Conservation (phyloP, 2,888 invertebrate genomes). For the Pteria penguin region DNA sequence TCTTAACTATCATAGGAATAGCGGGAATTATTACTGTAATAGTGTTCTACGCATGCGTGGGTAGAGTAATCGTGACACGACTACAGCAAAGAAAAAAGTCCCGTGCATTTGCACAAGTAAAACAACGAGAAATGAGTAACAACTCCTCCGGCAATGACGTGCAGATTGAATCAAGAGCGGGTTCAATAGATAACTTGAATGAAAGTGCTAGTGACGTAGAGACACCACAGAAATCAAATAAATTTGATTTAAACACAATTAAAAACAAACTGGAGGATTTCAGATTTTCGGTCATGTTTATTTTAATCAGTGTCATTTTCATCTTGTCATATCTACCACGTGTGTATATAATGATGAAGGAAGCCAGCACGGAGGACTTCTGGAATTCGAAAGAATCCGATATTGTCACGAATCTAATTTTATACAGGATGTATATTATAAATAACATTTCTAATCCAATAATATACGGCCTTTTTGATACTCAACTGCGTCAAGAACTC, state of each 20-base stretch:
- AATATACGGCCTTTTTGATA: background rate
- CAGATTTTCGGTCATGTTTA: slow-evolving; percentile 10
- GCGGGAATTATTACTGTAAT: background rate
- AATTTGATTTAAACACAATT: background rate
- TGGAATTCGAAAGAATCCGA: background rate
- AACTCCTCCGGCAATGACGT: background rate
- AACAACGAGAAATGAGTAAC: background rate
- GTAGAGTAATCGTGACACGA: background rate
- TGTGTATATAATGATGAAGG: background rate
- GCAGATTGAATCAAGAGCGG: background rate
- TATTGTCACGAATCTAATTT: background rate
- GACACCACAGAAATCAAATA: background rate
- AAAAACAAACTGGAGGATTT: background rate
- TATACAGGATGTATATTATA: background rate
- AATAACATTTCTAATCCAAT: background rate
- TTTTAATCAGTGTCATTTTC: background rate
- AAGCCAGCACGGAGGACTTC: background rate
- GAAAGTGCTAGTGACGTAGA: background rate
- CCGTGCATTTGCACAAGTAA: too few species aligned
- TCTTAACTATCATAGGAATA: background rate
- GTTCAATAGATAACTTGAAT: background rate
- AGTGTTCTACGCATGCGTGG: background rate
- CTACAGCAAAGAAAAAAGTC: background rate
- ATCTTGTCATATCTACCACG: background rate
- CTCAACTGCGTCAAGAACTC: background rate